Evolutionary conservation across 2,113 vertebrate genomes (phyloP), one percentile per base, ranked within the genome.

Genomic region (Rhipidura dahli): DNA sequence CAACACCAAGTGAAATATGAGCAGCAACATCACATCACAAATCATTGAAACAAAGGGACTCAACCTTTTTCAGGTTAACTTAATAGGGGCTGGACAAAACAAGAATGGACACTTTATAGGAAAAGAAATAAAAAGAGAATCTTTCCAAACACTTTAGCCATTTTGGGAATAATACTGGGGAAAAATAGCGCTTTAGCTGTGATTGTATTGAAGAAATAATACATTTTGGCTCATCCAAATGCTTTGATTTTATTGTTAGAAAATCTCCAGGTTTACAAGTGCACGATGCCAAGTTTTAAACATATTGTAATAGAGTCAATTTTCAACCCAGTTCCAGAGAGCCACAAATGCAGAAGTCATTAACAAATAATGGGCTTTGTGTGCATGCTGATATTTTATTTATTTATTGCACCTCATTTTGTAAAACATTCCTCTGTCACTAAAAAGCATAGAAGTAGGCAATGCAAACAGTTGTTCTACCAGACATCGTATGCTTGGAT

Each of bases 1-100:
- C 96, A 97, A 98, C 95, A 30, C 95, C 91, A 97, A 89, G 94
- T 97, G 98, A 98, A 98, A 98, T 75, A 77, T 96, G 96, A 98
- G 96, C 97, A 95, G 97, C 73, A 91, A 96, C 97, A 97, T 97
- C 97, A 97, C 97, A 97, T 97, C 96, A 93, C 91, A 97, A 97
- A 97, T 97, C 97, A 94, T 95, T 42, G 96, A 73, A 97, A 98
- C 97, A 97, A 94, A 77, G 22, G 76, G 93, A 97, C 96, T 96
- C 95, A 98, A 97, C 96, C 93, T 96, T 96, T 94, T 96, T 89
- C 95, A 90, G 87, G 94, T 97, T 97, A 97, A 88, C 95, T 97
- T 97, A 96, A 94, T 94, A 84, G 64, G 93, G 92, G 75, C 22
- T 92, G 96, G 97, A 97, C 91, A 92, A 96, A 94, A 97, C 94